Evolutionary conservation across 2,888 invertebrate genomes (phyloP).

Genomic region (Drosophila nr. fundita): DNA sequence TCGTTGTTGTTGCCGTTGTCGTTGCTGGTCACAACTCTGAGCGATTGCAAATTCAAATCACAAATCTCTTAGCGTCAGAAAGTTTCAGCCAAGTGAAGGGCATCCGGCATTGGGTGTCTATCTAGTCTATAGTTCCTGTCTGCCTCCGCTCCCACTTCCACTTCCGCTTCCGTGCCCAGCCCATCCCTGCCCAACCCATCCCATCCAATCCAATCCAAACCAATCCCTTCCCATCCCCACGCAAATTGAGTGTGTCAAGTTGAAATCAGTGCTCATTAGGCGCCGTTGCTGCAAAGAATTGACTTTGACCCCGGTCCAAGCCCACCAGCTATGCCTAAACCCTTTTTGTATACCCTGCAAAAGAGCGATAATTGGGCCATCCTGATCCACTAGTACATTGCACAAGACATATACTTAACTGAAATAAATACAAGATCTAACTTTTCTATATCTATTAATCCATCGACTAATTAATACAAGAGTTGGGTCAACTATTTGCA

Average conservation of each 20-base stretch:
- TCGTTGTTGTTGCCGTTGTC: neutral
- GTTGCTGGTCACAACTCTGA: conserved; percentile 11
- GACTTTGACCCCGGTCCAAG: conserved; percentile 8
- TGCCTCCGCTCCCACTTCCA: neutral
- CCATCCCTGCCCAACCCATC: neutral
- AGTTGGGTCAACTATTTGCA: neutral
- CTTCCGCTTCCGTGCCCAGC: neutral
- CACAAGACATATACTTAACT: neutral
- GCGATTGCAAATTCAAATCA: conserved; percentile 16
- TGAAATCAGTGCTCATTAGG: conserved; percentile 53
- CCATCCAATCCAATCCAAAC: neutral
- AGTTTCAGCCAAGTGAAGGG: conserved; percentile 25
- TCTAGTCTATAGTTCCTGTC: neutral
- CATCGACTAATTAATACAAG: neutral
- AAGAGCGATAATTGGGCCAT: neutral
- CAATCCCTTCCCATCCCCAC: conserved; percentile 1
- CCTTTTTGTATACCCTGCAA: conserved; percentile 18
- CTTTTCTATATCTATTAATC: neutral
- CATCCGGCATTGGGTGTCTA: conserved; percentile 31
- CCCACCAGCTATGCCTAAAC: conserved; percentile 9
- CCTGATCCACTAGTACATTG: neutral
- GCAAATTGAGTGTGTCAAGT: conserved; percentile 44
- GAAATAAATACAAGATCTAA: neutral
- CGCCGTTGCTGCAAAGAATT: conserved; percentile 6
- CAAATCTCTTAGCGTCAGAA: conserved; percentile 15